phyloP scores from a whole-genome alignment of 2,797 vertebrate species.

The Thaleichthys pacificus region DNA sequence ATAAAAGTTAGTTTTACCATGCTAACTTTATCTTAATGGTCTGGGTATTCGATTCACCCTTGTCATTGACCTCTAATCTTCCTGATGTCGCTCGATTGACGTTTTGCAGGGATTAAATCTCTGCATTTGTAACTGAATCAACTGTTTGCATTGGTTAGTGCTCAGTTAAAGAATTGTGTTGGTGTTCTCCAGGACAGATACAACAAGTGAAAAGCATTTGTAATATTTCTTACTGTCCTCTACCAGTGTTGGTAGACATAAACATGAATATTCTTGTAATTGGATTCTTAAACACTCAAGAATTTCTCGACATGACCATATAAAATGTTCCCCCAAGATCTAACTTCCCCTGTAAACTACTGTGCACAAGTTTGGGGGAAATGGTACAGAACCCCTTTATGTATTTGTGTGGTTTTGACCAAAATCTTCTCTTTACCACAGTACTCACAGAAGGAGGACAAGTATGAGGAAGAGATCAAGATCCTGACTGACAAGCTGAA shows the following conservation, averaged over 20 bases:
- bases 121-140: background rate
- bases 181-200: background rate
- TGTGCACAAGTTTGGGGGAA: too few species aligned
- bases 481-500: constrained; percentile 97
- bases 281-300: background rate
- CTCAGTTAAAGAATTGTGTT: background rate
- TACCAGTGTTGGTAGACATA: background rate
- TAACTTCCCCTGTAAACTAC: background rate
- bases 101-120: background rate
- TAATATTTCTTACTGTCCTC: background rate
- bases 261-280: background rate
- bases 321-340: background rate
- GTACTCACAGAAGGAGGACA: constrained; percentile 98
- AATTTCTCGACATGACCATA: background rate
- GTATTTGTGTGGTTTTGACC: background rate
- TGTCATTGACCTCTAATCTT: background rate
- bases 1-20: too few species aligned
- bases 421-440: constrained; percentile 55
- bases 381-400: too few species aligned
- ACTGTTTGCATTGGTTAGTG: background rate
- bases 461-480: constrained; percentile 98
- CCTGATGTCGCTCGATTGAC: background rate
- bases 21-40: background rate
- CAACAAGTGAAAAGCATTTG: background rate
- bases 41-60: background rate